Conservation (phyloP, 2,797 vertebrate species). For the Crenuchus spilurus region DNA sequence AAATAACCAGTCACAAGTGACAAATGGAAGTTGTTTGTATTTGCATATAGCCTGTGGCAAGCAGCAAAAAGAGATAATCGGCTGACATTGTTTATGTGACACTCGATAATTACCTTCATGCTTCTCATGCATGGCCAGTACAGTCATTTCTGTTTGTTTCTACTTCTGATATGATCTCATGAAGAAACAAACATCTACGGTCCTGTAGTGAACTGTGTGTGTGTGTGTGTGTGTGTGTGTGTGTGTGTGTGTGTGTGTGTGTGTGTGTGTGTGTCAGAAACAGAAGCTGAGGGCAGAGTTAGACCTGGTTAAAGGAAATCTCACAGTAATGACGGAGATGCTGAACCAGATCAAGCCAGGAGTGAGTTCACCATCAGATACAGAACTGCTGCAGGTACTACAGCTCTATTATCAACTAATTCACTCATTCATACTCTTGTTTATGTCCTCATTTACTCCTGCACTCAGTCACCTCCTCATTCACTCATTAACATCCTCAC, state of each 20-base stretch:
- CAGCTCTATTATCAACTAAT: no score
- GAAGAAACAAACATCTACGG: no score
- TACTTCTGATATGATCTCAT: no score
- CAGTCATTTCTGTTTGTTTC: no score
- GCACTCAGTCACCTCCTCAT: neutral
- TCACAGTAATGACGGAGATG: slow-evolving; percentile 95
- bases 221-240: neutral
- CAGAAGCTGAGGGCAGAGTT: slow-evolving; percentile 89
- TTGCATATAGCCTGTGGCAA: no score
- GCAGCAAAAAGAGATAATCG: no score
- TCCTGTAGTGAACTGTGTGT: neutral
- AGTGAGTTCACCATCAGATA: slow-evolving; percentile 81
- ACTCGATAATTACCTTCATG: no score
- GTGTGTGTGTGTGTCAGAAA: slow-evolving; percentile 69
- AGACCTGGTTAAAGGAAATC: slow-evolving; percentile 90
- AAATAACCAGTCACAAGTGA: no score
- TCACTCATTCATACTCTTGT: neutral
- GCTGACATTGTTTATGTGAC: no score
- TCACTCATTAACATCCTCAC: neutral
- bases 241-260: neutral
- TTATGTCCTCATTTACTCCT: neutral
- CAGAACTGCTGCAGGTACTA: slow-evolving; percentile 87
- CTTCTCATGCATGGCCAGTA: no score
- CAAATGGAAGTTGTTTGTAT: no score
- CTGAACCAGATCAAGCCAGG: slow-evolving; percentile 87